Evolutionary conservation across 1,140 invertebrate species (phyloP).

Genomic region (Yoshiicerus persimilis): DNA sequence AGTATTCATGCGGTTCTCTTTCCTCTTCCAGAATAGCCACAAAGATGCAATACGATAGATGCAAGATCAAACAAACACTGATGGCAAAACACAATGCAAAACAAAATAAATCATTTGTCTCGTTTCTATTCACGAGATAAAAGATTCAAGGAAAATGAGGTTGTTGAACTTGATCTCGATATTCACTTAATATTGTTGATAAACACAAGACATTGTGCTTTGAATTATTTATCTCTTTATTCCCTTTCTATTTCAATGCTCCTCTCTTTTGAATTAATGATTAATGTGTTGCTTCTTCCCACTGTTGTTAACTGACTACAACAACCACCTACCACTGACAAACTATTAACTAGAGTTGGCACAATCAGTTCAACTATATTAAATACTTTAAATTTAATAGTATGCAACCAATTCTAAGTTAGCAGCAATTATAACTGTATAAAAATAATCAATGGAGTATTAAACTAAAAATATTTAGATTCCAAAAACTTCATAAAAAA

Average conservation of each 20-base stretch:
- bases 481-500: no score
- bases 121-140: neutral
- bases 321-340: no score
- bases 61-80: neutral
- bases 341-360: no score
- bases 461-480: no score
- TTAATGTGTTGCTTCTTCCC: neutral
- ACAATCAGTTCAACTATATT: no score
- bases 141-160: neutral
- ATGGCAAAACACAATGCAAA: neutral
- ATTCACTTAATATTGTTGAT: neutral
- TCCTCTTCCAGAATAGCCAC: neutral
- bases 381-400: no score
- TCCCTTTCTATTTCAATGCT: neutral
- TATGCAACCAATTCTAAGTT: no score
- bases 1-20: neutral
- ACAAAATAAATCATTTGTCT: neutral
- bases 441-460: no score
- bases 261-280: neutral
- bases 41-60: neutral
- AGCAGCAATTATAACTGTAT: no score
- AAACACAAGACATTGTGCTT: neutral
- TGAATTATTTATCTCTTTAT: neutral
- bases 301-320: no score
- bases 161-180: constrained; percentile 24